These are phyloP conservation scores for Nilaparvata lugens DNA, from an alignment of 1,140 invertebrate genomes.

Conservation along the genomic window DNA sequence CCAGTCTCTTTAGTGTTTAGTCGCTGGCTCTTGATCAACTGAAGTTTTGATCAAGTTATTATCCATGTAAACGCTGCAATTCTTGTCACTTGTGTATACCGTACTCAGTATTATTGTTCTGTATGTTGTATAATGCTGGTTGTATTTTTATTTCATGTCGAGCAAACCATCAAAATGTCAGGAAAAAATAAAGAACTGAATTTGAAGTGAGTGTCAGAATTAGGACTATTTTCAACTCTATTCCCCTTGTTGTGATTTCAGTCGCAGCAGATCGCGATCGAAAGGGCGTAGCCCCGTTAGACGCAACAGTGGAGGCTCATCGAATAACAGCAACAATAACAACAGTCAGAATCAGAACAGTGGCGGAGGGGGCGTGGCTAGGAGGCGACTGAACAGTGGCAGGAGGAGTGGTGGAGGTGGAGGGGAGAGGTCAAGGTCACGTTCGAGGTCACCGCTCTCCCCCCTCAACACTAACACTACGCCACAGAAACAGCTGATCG, in stretches of 20 bases:
- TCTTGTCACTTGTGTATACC: too few relatives aligned
- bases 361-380: neutral
- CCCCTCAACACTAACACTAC: conserved; percentile 14
- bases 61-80: too few relatives aligned
- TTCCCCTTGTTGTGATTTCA: conserved; percentile 13
- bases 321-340: neutral
- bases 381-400: neutral
- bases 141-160: too few relatives aligned
- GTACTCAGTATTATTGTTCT: too few relatives aligned
- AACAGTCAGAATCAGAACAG: neutral
- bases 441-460: conserved; percentile 31
- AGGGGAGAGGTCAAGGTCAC: conserved; percentile 33
- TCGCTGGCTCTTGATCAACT: too few relatives aligned
- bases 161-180: too few relatives aligned
- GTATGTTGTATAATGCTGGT: too few relatives aligned
- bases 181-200: too few relatives aligned
- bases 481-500: conserved; percentile 32
- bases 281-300: conserved; percentile 22
- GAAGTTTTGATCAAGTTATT: too few relatives aligned
- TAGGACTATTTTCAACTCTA: neutral
- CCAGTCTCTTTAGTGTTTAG: too few relatives aligned
- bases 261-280: conserved; percentile 28
- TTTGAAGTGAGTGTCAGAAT: too few relatives aligned
- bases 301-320: conserved; percentile 31
- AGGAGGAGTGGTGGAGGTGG: conserved; percentile 28